These are phyloP conservation scores for Cyclopterus lumpus DNA, from an alignment of 2,797 vertebrate genomes.

Conservation along the genomic window DNA sequence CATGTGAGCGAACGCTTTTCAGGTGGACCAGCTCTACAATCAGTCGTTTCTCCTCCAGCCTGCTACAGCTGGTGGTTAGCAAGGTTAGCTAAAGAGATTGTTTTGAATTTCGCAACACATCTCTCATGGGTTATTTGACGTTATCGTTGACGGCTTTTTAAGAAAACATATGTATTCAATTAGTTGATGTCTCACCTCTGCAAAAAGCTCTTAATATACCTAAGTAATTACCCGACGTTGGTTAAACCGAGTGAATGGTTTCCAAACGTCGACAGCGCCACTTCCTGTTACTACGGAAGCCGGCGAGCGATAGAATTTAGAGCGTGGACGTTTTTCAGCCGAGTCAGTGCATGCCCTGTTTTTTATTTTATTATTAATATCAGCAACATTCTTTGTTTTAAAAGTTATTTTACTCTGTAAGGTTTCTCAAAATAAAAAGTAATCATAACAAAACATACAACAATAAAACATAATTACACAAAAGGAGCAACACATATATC, in stretches of 20 bases:
- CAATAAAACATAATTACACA: neutral
- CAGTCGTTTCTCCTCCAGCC: constrained; percentile 35
- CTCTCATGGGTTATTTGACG: fast-evolving
- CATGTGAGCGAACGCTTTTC: neutral
- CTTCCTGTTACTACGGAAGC: constrained; percentile 68
- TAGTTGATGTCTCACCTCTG: constrained; percentile 44
- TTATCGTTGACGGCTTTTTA: fast-evolving
- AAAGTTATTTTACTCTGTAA: neutral
- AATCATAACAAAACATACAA: too few relatives aligned
- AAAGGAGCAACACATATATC: too few relatives aligned
- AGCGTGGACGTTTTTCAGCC: neutral
- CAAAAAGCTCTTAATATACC: neutral
- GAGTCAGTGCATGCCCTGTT: neutral
- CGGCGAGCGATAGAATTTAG: neutral
- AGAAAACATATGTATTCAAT: fast-evolving
- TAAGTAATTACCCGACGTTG: neutral
- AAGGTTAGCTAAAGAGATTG: neutral
- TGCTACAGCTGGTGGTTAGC: constrained; percentile 55
- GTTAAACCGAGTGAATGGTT: neutral
- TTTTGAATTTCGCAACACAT: neutral
- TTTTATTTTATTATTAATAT: neutral
- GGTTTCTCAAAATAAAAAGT: neutral
- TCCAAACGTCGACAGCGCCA: neutral
- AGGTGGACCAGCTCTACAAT: neutral
- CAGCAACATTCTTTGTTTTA: constrained; percentile 2